Evolutionary conservation across 2,113 vertebrate species (phyloP).

Genomic region (Caretta caretta): DNA sequence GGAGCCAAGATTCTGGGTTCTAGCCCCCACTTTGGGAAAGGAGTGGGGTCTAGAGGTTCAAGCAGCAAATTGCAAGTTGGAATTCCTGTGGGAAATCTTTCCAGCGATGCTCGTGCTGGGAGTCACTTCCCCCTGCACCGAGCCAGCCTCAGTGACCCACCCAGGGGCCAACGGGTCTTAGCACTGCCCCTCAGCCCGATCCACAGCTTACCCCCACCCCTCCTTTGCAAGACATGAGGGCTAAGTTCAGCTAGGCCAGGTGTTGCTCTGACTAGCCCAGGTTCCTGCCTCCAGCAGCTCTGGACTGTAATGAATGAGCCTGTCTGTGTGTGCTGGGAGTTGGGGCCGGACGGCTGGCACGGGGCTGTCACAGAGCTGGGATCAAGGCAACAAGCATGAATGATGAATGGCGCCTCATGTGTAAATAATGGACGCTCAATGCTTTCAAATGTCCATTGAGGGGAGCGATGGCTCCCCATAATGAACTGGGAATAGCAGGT

Average conservation of each 20-base stretch:
- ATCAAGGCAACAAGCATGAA: background rate
- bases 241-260: background rate
- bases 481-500: conserved; percentile 65
- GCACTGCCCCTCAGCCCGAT: background rate
- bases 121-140: background rate
- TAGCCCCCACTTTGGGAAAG: no score
- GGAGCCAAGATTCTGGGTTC: background rate
- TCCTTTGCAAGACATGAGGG: background rate
- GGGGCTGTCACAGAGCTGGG: background rate
- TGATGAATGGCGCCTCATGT: background rate
- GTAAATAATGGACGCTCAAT: conserved; percentile 68
- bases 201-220: background rate
- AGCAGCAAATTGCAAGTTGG: background rate
- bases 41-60: background rate
- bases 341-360: background rate
- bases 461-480: conserved; percentile 58
- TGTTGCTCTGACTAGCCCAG: background rate
- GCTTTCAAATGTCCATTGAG: conserved; percentile 71
- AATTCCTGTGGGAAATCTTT: background rate
- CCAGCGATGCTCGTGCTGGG: background rate
- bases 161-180: background rate
- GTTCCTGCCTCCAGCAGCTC: background rate
- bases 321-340: background rate
- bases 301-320: background rate
- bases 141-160: background rate